These are phyloP conservation scores for Aphelenchoides fujianensis DNA, from an alignment of 1,140 invertebrate species.

Conservation along the genomic window DNA sequence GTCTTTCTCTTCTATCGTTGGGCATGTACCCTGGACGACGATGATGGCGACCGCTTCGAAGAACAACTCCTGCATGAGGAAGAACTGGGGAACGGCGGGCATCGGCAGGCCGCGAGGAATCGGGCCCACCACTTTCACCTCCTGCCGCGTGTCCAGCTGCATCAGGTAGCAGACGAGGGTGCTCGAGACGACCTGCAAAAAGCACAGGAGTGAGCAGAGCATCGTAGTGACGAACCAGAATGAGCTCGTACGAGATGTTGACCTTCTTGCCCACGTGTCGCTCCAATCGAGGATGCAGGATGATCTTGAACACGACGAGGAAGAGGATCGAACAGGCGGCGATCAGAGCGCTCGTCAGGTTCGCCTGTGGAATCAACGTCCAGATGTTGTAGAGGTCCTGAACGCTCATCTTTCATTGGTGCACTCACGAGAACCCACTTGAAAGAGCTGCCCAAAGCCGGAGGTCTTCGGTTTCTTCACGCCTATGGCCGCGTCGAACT, in stretches of 20 bases:
- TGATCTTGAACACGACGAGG: constrained; percentile 46
- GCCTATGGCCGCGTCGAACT: constrained; percentile 47
- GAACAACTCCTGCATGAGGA: not conserved
- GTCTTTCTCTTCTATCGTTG: too few species aligned
- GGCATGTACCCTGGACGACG: constrained; percentile 28
- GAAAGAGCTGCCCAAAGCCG: constrained; percentile 28
- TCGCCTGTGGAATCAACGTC: constrained; percentile 1
- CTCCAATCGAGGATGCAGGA: not conserved
- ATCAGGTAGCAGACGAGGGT: constrained; percentile 2
- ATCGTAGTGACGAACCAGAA: too few species aligned
- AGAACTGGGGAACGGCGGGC: constrained; percentile 2
- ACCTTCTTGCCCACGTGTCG: not conserved
- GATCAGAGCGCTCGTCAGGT: constrained; percentile 12
- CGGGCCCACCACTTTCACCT: constrained; percentile 38
- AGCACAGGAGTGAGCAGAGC: too few species aligned
- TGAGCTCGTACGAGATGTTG: constrained; percentile 20
- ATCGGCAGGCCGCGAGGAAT: constrained; percentile 28
- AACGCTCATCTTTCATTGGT: too few species aligned
- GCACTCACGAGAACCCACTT: too few species aligned
- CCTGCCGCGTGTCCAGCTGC: constrained; percentile 8
- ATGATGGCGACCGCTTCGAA: constrained; percentile 38
- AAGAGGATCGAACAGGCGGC: constrained; percentile 37
- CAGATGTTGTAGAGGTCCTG: constrained; percentile 11
- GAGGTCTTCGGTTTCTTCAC: constrained; percentile 31
- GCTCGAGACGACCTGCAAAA: not conserved